Percentiles rank a stretch among this genome's conserved stretches.
Conservation (phyloP, 2,888 invertebrate species). For the Lasioglossum leucozonium region DNA sequence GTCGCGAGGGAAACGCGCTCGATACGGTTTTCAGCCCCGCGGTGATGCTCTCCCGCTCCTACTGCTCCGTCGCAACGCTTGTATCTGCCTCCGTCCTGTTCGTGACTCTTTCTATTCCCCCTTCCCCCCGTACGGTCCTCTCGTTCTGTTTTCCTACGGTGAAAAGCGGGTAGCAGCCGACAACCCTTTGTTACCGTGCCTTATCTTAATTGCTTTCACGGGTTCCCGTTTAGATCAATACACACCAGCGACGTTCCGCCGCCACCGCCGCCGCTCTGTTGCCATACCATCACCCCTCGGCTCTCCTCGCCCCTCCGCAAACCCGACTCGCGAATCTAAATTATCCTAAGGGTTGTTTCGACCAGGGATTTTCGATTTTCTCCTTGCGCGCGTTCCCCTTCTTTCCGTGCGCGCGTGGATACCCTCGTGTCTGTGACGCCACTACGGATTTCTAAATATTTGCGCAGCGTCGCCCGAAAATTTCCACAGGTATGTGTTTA, state of each 20-base stretch:
- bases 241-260: slow-evolving; percentile 69
- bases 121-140: slow-evolving; percentile 25
- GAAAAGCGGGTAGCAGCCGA: slow-evolving; percentile 77
- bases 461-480: background rate
- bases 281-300: slow-evolving; percentile 45
- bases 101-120: slow-evolving; percentile 35
- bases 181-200: slow-evolving; percentile 83
- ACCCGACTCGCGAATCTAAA: slow-evolving; percentile 73
- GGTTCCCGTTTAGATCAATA: slow-evolving; percentile 83
- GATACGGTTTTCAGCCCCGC: slow-evolving; percentile 26
- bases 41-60: slow-evolving; percentile 21
- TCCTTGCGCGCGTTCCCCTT: background rate
- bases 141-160: slow-evolving; percentile 71
- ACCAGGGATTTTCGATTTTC: slow-evolving; percentile 55
- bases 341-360: slow-evolving; percentile 76
- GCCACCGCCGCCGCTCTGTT: slow-evolving; percentile 44
- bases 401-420: slow-evolving; percentile 24
- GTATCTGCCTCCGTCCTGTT: slow-evolving; percentile 34
- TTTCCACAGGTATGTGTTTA: background rate
- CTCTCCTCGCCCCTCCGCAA: background rate
- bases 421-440: slow-evolving; percentile 14
- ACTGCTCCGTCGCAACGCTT: background rate
- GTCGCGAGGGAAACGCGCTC: background rate
- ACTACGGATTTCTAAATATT: background rate
- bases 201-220: slow-evolving; percentile 84